Percentiles rank a stretch among this genome's conserved stretches.
phyloP scores from a whole-genome alignment of 2,797 vertebrate species.

The Leucoraja ocellata region DNA sequence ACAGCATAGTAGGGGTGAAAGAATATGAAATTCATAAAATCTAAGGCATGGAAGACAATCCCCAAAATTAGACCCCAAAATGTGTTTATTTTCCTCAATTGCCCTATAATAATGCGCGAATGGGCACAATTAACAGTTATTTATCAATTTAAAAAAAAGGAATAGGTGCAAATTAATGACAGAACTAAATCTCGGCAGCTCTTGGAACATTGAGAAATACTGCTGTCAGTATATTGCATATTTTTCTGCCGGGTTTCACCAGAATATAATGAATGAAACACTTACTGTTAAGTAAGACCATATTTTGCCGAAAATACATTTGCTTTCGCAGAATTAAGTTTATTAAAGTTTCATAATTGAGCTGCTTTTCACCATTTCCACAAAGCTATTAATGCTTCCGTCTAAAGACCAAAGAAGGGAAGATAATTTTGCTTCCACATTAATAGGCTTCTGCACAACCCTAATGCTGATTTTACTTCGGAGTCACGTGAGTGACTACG shows the following conservation, averaged over 20 bases:
- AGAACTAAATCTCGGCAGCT: background rate
- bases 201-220: background rate
- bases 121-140: background rate
- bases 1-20: background rate
- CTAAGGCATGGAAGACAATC: too few species aligned
- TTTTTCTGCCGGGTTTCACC: background rate
- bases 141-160: background rate
- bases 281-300: background rate
- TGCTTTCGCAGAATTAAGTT: background rate
- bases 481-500: too few species aligned
- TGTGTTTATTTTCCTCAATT: background rate
- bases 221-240: background rate
- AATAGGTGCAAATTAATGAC: background rate
- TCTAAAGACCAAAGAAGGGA: background rate
- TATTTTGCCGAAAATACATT: background rate
- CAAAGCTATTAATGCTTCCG: background rate
- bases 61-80: too few species aligned
- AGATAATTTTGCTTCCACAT: background rate
- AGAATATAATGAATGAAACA: background rate
- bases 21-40: background rate
- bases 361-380: background rate
- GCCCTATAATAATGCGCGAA: too few species aligned
- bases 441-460: background rate
- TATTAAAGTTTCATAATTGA: background rate
- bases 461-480: background rate